These are phyloP conservation scores for Strongylocentrotus purpuratus DNA, from an alignment of 35 echinoderm and acorn worm genomes.

Conservation along the genomic window DNA sequence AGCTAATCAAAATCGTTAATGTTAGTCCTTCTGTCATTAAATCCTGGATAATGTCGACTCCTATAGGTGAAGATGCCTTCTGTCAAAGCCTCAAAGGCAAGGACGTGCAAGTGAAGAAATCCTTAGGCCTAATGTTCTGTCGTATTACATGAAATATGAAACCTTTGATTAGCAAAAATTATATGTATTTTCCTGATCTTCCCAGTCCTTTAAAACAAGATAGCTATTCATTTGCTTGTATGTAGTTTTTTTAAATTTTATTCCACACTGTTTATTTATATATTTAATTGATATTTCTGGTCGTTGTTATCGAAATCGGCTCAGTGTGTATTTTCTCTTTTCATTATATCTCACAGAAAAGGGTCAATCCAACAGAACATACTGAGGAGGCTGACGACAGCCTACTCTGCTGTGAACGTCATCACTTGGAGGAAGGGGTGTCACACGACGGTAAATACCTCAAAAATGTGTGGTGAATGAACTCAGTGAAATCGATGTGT, in stretches of 20 bases:
- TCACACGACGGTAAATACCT: neutral
- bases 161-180: no score
- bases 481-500: no score
- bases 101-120: neutral
- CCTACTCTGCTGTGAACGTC: neutral
- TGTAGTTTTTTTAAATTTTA: no score
- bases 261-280: no score
- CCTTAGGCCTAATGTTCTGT: neutral
- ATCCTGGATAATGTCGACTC: neutral
- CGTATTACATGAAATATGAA: neutral
- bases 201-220: no score
- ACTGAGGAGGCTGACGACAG: neutral
- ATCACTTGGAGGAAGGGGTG: neutral
- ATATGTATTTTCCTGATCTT: no score
- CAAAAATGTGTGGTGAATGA: no score
- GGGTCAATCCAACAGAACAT: neutral
- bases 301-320: no score
- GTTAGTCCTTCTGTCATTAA: no score
- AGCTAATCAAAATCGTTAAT: neutral
- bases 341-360: neutral
- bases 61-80: neutral
- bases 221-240: no score
- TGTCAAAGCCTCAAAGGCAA: neutral
- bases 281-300: no score
- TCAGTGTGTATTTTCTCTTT: no score